Evolutionary conservation across 2,888 invertebrate genomes (phyloP).

Genomic region (Noctua janthina): DNA sequence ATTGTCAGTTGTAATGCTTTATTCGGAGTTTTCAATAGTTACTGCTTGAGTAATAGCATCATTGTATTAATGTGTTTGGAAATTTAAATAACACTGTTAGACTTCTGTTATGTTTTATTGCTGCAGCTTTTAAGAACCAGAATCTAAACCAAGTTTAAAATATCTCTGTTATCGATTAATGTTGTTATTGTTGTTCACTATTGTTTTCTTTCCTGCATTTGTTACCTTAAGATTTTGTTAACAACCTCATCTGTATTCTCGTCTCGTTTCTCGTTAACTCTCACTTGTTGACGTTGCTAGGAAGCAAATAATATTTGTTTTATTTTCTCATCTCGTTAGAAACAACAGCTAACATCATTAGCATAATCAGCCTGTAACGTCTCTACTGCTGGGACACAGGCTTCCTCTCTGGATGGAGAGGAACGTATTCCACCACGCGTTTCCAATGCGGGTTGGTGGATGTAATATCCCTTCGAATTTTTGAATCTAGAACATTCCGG

Average conservation of each 20-base stretch:
- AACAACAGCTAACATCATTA: conserved; percentile 25
- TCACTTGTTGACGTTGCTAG: conserved; percentile 19
- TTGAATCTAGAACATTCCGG: not conserved
- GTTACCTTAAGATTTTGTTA: not conserved
- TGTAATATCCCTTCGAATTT: not conserved
- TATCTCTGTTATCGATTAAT: not conserved
- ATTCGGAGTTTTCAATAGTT: conserved; percentile 12
- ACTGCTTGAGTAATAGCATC: conserved; percentile 23
- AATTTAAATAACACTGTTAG: not conserved
- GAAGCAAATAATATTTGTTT: conserved; percentile 10
- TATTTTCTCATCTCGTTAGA: conserved; percentile 8
- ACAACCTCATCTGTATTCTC: conserved; percentile 10
- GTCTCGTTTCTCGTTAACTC: conserved; percentile 10
- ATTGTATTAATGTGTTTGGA: conserved; percentile 10
- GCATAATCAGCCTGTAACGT: conserved; percentile 17
- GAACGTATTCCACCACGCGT: not conserved
- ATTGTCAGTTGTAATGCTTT: conserved; percentile 16
- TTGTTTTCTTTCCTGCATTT: not conserved
- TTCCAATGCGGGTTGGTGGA: not conserved
- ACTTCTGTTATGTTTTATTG: conserved; percentile 5
- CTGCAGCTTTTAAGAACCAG: not conserved
- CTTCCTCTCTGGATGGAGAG: too few relatives aligned
- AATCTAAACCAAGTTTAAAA: not conserved
- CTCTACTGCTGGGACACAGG: not conserved
- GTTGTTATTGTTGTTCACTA: not conserved